Base-by-base conservation (phyloP, 2,113 vertebrate species). In the Solea senegalensis region DNA sequence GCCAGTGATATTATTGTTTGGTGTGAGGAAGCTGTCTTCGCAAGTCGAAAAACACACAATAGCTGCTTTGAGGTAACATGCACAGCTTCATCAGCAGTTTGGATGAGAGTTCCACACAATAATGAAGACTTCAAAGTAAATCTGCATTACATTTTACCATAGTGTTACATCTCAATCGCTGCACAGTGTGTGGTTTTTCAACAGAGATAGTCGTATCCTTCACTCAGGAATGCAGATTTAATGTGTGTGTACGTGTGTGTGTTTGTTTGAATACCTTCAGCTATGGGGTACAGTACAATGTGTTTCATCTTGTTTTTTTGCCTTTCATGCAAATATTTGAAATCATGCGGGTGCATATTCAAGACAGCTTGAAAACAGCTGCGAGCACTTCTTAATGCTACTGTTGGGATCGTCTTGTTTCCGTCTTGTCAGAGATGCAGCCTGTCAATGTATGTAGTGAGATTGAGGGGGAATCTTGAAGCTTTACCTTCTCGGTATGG, bases 11-110 rank as follows among this genome's bases (percentile, higher is more conserved):
- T 72, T 74, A 76, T 62, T 82, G 69, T 57, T 64, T 7, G 52
- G 66, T 14, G 51, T 61, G 67, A 58, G 41, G 52, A 77, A 54
- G 65, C 53, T 12, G 15, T 70, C 65, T 53, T 74, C 62, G 66
- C 55, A 49, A 70, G 55, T 4, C 62, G 21, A 50, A 34, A 11
- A 74, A 74, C 57, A 57, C 60, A 78, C 71, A 65, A 9, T 34
- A 54, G 56, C 57, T 61, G 40, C 40, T 59, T 34, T 34, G 34
- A 34, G 34, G 55, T 58, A 54, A 55, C 54, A 67, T 50, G n/a
- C 56, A 69, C 15, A 69, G 55, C 77, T 60, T 80, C n/a, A 79
- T 89, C 79, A 86, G 81, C 85, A 78, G 46, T 81, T 88, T 74
- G 56, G 14, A 13, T 28, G 1, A 14, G n/a, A 55, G 54, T 62